Evolutionary conservation across 2,888 invertebrate genomes (phyloP), one percentile per base, ranked within the genome.

Genomic region (Orthosia gracilis): DNA sequence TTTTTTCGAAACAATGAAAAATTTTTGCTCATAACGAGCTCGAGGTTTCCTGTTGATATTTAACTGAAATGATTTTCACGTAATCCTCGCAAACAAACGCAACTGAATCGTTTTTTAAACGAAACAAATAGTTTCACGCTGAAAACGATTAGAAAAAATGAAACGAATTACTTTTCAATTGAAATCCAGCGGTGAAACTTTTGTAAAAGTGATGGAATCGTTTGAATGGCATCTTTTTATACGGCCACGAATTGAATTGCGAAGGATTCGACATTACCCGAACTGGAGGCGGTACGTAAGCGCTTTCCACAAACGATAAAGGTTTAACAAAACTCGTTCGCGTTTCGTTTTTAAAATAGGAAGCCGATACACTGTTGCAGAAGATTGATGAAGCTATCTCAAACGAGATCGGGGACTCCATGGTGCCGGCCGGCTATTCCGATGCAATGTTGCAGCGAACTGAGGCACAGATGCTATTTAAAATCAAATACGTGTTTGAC

Each of bases 311-410:
- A 87, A 89, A 87, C 88, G 87, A 87, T 86, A 88, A 86, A 88
- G 88, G 88, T 87, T 89, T 85, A 85, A 88, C 86, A 85, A 87
- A 89, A 87, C 85, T 87, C 78, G 88, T 89, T 88, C 87, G 80
- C 86, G 85, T 90, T 88, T 83, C 83, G 84, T 88, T 90, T 90
- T 89, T 86, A 88, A 91, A 91, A 91, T 90, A 89, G 89, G 88
- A 91, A 91, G 88, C 89, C 91, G 91, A 92, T 93, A 94, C 92
- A 93, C 89, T 94, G 93, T 93, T 91, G 92, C 89, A 86, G 88
- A 94, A 95, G 95, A 95, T 95, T 95, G 95, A 95, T 96, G 92
- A 90, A 91, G 91, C 92, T 94, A 94, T 94, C 94, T 92, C 88
- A 92, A 94, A 94, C 94, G 92, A 94, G 94, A 95, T 94, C 94